These are phyloP conservation scores for Acrossocheilus wenchowensis DNA, from an alignment of 2,797 vertebrate genomes.

Conservation along the genomic window DNA sequence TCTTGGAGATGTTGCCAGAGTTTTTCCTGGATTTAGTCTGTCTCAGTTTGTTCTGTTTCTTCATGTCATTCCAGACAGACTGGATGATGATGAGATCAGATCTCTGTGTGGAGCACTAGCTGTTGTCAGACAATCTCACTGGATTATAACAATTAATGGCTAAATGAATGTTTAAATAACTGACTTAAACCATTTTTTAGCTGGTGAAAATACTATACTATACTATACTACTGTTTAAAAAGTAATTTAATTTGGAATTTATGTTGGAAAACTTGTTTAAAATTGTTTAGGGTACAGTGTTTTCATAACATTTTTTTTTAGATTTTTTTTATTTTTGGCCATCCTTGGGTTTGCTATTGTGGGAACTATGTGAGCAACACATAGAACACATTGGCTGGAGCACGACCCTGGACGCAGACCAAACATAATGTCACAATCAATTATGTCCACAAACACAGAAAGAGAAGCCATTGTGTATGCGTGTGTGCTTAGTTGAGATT, in stretches of 20 bases:
- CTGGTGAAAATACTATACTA: neutral
- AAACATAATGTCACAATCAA: constrained; percentile 55
- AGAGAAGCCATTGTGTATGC: constrained; percentile 47
- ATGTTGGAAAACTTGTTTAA: neutral
- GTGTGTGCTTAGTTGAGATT: constrained; percentile 47
- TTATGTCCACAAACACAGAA: constrained; percentile 49
- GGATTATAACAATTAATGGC: neutral
- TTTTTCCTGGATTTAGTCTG: neutral
- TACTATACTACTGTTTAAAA: neutral
- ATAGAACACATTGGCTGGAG: constrained; percentile 29
- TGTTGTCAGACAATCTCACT: neutral
- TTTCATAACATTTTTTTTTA: neutral
- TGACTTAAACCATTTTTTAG: neutral
- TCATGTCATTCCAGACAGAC: neutral
- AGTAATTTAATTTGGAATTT: neutral
- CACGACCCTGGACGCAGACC: constrained; percentile 35
- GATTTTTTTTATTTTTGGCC: neutral
- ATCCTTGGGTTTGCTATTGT: constrained; percentile 16
- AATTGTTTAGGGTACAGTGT: neutral
- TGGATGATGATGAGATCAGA: neutral
- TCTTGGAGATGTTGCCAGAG: too few species aligned
- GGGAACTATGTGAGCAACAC: constrained; percentile 32
- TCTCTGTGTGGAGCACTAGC: neutral
- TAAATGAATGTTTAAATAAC: neutral
- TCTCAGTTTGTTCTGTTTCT: neutral